Evolutionary conservation across 1,140 invertebrate genomes (phyloP).

Genomic region (Drosophila miranda): DNA sequence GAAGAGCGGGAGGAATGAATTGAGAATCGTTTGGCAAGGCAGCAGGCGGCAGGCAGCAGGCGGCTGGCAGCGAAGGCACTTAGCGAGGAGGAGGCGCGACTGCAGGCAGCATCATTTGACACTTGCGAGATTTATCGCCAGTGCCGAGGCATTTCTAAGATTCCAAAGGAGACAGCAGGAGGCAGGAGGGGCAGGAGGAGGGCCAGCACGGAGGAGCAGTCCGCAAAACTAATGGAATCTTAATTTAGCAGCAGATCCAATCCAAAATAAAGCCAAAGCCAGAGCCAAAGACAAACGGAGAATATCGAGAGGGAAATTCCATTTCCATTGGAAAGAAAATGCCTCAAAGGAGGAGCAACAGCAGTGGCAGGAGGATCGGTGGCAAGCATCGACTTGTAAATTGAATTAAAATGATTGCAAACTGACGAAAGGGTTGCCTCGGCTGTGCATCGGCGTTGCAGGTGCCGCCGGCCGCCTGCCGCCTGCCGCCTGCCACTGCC

Average conservation of each 20-base stretch:
- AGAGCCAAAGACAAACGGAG: constrained; percentile 39
- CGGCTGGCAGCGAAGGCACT: constrained; percentile 48
- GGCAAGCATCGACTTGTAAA: constrained; percentile 65
- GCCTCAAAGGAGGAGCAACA: constrained; percentile 22
- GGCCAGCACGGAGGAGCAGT: constrained; percentile 29
- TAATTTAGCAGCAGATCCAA: constrained; percentile 68
- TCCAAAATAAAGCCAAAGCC: constrained; percentile 73
- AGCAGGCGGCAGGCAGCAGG: neutral
- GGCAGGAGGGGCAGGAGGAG: too few species aligned
- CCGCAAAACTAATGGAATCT: constrained; percentile 81
- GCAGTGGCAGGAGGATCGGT: too few species aligned
- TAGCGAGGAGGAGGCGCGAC: constrained; percentile 58
- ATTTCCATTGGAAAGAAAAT: constrained; percentile 56
- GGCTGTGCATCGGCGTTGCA: constrained; percentile 52
- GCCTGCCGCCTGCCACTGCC: constrained; percentile 35
- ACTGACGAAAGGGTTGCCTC: constrained; percentile 46
- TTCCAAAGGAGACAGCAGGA: constrained; percentile 44
- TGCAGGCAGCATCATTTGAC: constrained; percentile 71
- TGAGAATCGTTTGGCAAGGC: constrained; percentile 37
- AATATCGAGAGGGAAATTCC: constrained; percentile 61
- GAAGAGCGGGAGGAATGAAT: constrained; percentile 43
- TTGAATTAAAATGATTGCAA: constrained; percentile 79
- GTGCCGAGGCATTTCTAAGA: constrained; percentile 77
- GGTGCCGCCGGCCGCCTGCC: constrained; percentile 35
- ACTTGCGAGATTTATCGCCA: constrained; percentile 78